Percentiles rank a stretch among this genome's conserved stretches.
Evolutionary conservation across 2,113 vertebrate genomes (phyloP).

Genomic region (Muntiacus reevesi): DNA sequence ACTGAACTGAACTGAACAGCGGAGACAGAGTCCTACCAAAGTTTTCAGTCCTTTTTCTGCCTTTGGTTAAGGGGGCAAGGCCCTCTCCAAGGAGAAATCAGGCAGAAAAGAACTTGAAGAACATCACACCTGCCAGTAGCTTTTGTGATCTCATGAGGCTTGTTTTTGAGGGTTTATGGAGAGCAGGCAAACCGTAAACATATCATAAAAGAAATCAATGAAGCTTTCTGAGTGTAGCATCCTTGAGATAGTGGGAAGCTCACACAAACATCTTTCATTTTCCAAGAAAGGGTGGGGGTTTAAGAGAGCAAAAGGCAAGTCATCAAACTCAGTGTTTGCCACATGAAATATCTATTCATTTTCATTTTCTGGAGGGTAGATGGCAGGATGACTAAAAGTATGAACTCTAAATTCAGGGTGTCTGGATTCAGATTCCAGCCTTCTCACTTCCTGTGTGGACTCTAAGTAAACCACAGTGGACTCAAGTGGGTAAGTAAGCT

Average conservation of each 20-base stretch:
- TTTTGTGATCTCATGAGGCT: background rate
- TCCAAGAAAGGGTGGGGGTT: background rate
- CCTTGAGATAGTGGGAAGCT: background rate
- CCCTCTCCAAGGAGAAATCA: background rate
- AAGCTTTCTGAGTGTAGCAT: background rate
- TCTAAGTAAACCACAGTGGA: background rate
- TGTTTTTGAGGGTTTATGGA: conserved; percentile 20
- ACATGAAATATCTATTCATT: background rate
- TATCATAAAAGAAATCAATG: background rate
- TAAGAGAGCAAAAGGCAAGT: background rate
- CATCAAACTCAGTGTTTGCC: background rate
- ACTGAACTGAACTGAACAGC: background rate
- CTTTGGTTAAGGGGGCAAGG: too few species aligned
- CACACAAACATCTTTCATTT: background rate
- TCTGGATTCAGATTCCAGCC: background rate
- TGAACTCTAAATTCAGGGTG: background rate
- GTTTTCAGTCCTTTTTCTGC: background rate
- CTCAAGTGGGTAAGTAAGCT: background rate
- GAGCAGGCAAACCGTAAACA: background rate
- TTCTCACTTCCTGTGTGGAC: background rate
- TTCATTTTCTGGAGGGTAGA: background rate
- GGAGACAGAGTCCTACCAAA: too few species aligned
- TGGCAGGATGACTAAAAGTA: background rate
- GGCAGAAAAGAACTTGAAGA: background rate
- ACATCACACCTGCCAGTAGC: background rate